Percentiles rank a stretch among this genome's conserved stretches.
Evolutionary conservation across 2,888 invertebrate species (phyloP).

Genomic region (Leistus spinibarbis): DNA sequence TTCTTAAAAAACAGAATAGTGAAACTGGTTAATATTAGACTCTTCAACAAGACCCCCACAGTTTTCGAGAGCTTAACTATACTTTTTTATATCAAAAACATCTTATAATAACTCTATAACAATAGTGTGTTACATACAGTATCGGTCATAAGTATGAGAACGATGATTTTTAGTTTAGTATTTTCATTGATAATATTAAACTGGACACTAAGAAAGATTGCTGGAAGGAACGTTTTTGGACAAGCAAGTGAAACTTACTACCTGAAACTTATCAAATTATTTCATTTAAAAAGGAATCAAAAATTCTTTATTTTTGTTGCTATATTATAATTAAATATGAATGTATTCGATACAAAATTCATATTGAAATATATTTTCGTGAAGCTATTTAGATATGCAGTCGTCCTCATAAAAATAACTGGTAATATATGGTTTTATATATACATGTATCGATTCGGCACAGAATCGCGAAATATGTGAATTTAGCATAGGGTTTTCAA

Average conservation of each 20-base stretch:
- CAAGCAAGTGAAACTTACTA: background rate
- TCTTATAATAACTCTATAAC: constrained; percentile 39
- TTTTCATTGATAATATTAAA: background rate
- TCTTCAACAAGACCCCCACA: constrained; percentile 32
- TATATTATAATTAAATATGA: background rate
- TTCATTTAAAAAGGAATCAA: too few species aligned
- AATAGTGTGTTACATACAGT: constrained; percentile 32
- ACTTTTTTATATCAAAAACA: constrained; percentile 37
- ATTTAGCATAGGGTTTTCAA: too few species aligned
- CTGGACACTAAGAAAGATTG: background rate
- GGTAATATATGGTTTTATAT: background rate
- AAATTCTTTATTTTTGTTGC: background rate
- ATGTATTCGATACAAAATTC: background rate
- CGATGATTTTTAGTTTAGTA: background rate
- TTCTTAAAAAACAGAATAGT: constrained; percentile 25
- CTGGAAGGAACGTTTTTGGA: background rate
- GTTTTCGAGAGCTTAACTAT: constrained; percentile 23
- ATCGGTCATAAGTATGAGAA: background rate
- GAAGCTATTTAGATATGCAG: background rate
- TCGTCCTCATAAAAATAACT: background rate
- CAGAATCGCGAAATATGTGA: background rate
- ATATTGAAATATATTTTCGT: background rate
- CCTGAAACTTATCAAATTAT: background rate
- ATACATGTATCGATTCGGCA: background rate
- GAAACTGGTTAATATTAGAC: constrained; percentile 38